A percentile compares a stretch with the other conserved stretches of the same genome.
phyloP scores from a whole-genome alignment of 2,797 vertebrate genomes.

The Cynopterus sphinx region DNA sequence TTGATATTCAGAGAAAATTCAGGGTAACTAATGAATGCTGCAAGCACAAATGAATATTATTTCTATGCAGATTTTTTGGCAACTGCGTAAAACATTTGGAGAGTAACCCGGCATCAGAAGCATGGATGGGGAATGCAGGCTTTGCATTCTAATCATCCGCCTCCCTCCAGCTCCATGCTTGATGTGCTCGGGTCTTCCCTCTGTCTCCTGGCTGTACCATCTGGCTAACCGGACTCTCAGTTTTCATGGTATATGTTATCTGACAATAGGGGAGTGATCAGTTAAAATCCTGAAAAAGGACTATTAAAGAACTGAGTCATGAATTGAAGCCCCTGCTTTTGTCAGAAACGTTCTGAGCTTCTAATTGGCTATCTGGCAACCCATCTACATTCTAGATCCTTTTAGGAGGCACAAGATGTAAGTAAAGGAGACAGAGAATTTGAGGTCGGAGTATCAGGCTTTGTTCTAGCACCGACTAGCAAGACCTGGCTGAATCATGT shows the following conservation, averaged over 20 bases:
- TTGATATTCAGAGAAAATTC: constrained; percentile 75
- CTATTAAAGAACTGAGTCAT: constrained; percentile 37
- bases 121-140: neutral
- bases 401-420: neutral
- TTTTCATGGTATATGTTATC: neutral
- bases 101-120: constrained; percentile 30
- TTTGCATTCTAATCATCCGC: constrained; percentile 44
- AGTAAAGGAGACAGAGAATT: neutral
- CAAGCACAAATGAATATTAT: constrained; percentile 74
- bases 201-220: constrained; percentile 29
- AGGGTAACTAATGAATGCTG: constrained; percentile 70
- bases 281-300: constrained; percentile 50
- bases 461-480: neutral
- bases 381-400: neutral
- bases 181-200: constrained; percentile 38
- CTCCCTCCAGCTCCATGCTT: constrained; percentile 1
- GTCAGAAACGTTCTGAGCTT: neutral
- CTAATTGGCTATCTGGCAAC: neutral
- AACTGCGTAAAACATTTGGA: constrained; percentile 60
- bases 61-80: constrained; percentile 77
- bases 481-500: neutral
- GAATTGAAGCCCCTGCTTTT: constrained; percentile 47
- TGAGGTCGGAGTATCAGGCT: neutral
- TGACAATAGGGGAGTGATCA: neutral
- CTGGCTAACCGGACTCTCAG: neutral